These are phyloP conservation scores for Phaenicophaeus curvirostris DNA, from an alignment of 2,797 vertebrate genomes.

Conservation along the genomic window DNA sequence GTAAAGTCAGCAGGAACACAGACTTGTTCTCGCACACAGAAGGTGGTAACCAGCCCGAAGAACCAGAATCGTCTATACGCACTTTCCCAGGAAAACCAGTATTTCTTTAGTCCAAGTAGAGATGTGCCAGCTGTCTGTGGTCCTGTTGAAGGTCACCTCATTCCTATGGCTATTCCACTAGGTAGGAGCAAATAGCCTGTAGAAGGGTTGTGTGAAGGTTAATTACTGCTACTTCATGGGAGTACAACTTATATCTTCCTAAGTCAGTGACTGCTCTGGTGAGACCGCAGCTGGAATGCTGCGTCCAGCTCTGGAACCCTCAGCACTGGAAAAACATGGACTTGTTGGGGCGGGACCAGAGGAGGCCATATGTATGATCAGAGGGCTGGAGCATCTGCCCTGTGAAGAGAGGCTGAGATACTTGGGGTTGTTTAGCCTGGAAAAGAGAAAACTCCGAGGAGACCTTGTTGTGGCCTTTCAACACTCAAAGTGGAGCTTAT, in stretches of 20 bases:
- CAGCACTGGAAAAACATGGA: too few relatives aligned
- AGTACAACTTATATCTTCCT: rapidly evolving
- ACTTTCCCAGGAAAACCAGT: constrained; percentile 54
- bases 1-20: constrained; percentile 90
- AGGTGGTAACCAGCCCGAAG: constrained; percentile 10
- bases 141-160: constrained; percentile 77
- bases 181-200: constrained; percentile 75
- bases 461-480: too few relatives aligned
- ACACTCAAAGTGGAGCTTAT: too few relatives aligned
- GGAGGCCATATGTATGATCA: too few relatives aligned
- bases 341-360: too few relatives aligned
- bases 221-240: background rate
- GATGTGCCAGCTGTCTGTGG: constrained; percentile 43
- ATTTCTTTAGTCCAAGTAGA: constrained; percentile 76
- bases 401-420: too few relatives aligned
- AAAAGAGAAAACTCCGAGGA: too few relatives aligned
- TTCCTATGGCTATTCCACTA: constrained; percentile 88
- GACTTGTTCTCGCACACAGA: constrained; percentile 69
- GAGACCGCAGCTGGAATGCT: too few relatives aligned
- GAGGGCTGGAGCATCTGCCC: too few relatives aligned
- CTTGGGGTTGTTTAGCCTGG: too few relatives aligned
- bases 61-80: constrained; percentile 17
- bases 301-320: too few relatives aligned
- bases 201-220: background rate
- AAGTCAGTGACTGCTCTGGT: background rate